A percentile compares a stretch with the other conserved stretches of the same genome.
Evolutionary conservation across 2,888 invertebrate genomes (phyloP).

Genomic region (Thymelicus lineola): DNA sequence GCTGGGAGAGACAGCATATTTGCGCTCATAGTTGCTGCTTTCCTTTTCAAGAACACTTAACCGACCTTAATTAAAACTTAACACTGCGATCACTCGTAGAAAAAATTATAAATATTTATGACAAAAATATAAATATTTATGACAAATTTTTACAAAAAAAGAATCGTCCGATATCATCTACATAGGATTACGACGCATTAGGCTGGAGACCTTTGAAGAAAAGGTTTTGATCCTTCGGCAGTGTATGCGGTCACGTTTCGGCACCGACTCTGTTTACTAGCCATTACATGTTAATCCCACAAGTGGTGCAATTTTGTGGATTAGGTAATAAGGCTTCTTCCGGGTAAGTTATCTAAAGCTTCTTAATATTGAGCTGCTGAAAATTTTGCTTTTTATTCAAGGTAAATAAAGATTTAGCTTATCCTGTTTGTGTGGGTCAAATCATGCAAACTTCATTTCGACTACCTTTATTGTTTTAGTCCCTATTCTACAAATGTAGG

Average conservation of each 20-base stretch:
- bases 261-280: constrained; percentile 66
- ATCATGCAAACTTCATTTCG: no score
- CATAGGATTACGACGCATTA: constrained; percentile 37
- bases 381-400: no score
- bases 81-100: not conserved
- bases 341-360: not conserved
- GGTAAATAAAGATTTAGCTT: no score
- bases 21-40: no score
- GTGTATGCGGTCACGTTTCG: constrained; percentile 65
- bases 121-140: not conserved
- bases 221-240: constrained; percentile 62
- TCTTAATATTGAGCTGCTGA: no score
- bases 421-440: no score
- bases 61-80: no score
- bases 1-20: no score
- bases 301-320: constrained; percentile 58
- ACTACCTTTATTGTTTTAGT: no score
- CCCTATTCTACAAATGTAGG: no score
- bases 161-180: constrained; percentile 5
- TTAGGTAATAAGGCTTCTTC: constrained; percentile 49
- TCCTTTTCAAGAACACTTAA: no score
- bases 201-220: constrained; percentile 54
- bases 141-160: not conserved
- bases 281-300: constrained; percentile 74
- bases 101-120: not conserved